Conservation (phyloP, 2,797 vertebrate genomes). For the Galagoides demidoff region DNA sequence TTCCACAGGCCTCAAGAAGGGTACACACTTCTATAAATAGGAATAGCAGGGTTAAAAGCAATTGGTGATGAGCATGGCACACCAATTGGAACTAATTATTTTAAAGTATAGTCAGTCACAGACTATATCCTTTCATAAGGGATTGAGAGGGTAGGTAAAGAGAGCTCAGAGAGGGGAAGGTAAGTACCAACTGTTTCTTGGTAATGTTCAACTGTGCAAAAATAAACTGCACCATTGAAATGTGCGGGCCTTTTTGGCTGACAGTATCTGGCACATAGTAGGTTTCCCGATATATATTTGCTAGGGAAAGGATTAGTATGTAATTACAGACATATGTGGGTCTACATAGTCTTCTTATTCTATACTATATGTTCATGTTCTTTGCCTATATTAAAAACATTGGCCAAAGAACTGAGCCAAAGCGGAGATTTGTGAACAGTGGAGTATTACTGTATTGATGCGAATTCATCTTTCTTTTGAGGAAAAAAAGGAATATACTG, state of each 20-base stretch:
- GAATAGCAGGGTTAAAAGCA: background rate
- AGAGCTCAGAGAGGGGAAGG: background rate
- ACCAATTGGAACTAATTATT: background rate
- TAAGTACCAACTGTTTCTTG: background rate
- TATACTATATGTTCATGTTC: background rate
- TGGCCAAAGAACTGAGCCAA: background rate
- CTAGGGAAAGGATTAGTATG: background rate
- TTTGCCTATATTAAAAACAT: background rate
- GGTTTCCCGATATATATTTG: background rate
- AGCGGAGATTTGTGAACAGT: background rate
- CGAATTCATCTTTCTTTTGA: background rate
- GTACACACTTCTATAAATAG: background rate
- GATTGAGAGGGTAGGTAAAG: background rate
- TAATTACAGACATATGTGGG: background rate
- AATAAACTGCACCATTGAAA: background rate
- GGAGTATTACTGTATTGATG: background rate
- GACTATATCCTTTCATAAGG: background rate
- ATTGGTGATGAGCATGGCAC: background rate
- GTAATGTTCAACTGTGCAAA: background rate
- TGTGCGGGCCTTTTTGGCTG: background rate
- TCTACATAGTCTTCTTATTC: background rate
- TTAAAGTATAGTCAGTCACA: conserved; percentile 8
- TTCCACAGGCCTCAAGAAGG: conserved; percentile 14
- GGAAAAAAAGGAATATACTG: background rate
- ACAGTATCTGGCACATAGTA: background rate